A percentile compares a stretch with the other conserved stretches of the same genome.
These are phyloP conservation scores for Mystacides longicornis DNA, from an alignment of 2,888 invertebrate species.

Conservation along the genomic window DNA sequence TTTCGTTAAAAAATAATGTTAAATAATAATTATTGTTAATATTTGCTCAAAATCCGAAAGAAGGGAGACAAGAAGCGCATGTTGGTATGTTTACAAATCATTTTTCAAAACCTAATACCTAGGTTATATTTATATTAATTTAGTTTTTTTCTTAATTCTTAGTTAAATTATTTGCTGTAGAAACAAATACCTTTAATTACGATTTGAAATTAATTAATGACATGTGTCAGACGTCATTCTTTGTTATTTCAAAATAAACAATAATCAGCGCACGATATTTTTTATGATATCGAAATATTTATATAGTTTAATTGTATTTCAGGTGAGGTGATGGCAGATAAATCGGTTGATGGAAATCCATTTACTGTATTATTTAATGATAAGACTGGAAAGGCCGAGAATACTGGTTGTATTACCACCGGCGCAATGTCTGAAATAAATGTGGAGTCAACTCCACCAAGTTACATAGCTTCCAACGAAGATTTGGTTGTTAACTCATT, in stretches of 20 bases:
- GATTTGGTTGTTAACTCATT: slow-evolving; percentile 44
- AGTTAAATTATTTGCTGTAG: too few relatives aligned
- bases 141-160: too few relatives aligned
- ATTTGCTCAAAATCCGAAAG: not conserved
- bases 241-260: too few relatives aligned
- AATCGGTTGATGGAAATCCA: slow-evolving; percentile 6
- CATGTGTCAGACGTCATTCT: too few relatives aligned
- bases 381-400: slow-evolving; percentile 6
- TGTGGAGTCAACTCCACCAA: not conserved
- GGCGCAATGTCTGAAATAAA: not conserved
- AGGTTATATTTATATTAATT: too few relatives aligned
- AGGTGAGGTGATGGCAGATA: not conserved
- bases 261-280: too few relatives aligned
- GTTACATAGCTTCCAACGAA: slow-evolving; percentile 6
- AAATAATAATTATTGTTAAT: not conserved
- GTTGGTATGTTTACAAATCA: too few relatives aligned
- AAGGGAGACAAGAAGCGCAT: too few relatives aligned
- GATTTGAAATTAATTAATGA: too few relatives aligned
- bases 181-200: too few relatives aligned
- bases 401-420: slow-evolving; percentile 14
- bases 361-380: not conserved
- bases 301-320: not conserved
- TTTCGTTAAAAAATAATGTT: not conserved
- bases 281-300: too few relatives aligned
- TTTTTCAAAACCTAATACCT: too few relatives aligned